phyloP scores from a whole-genome alignment of 2,797 vertebrate genomes.

The Pantherophis vulpinus region DNA sequence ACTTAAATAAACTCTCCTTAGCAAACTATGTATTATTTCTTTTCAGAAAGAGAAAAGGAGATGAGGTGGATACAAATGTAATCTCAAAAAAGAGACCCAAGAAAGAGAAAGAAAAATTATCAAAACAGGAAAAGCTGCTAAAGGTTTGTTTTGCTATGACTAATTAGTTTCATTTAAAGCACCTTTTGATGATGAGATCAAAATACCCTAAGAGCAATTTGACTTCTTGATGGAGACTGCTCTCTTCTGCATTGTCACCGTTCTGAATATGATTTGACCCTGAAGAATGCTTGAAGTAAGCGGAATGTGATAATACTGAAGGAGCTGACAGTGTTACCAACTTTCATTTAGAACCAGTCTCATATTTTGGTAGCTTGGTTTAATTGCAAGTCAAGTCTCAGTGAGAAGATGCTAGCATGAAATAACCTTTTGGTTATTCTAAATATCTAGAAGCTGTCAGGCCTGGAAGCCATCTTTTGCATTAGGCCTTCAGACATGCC shows the following conservation, averaged over 20 bases:
- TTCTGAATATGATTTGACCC: neutral
- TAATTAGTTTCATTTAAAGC: neutral
- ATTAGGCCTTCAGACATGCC: too few relatives aligned
- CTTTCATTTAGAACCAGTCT: neutral
- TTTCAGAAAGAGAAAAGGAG: slow-evolving; percentile 87
- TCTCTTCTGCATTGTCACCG: neutral
- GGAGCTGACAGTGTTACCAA: neutral
- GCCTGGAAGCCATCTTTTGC: too few relatives aligned
- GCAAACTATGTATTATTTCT: neutral
- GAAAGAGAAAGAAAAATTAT: slow-evolving; percentile 85
- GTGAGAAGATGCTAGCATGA: neutral
- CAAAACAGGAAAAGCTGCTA: slow-evolving; percentile 84
- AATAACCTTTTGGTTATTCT: too few relatives aligned
- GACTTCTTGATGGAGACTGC: neutral
- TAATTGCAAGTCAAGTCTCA: neutral
- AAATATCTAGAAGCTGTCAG: neutral
- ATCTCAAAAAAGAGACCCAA: slow-evolving; percentile 85
- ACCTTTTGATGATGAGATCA: neutral
- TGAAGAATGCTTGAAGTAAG: neutral
- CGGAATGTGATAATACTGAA: neutral
- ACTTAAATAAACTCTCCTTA: slow-evolving; percentile 29
- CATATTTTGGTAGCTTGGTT: neutral
- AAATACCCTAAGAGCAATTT: neutral
- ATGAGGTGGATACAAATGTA: slow-evolving; percentile 80
- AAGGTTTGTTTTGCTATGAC: slow-evolving; percentile 78